Base-by-base conservation (phyloP, 2,888 invertebrate species). In the Agonopterix subpropinquella region DNA sequence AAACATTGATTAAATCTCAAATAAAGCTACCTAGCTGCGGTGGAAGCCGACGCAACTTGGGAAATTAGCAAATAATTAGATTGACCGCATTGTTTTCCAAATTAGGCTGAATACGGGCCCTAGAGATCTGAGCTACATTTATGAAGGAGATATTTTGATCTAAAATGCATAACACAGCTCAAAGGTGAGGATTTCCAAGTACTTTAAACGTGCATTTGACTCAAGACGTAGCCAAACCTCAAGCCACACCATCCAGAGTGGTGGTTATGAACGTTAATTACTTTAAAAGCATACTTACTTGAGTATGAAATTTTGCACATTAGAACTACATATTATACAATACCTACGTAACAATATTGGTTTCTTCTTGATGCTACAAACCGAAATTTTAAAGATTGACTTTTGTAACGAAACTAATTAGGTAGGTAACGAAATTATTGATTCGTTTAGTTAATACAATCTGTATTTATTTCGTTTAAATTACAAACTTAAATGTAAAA, bases 11-110 rank as follows among this genome's bases (percentile, higher is more conserved):
- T 46, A 43, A 47, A 43, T 28, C 13, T 13, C 35, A 57, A 55
- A 61, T 59, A 58, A 63, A 61, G 55, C 51, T 59, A 60, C 52
- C 60, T 57, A 28, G 28, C 28, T 28, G 28, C 28, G 28, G 28
- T 28, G 7, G 28, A 28, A 28, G 28, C 28, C n/a, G 51, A 49
- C 53, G 43, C 58, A 57, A 50, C 56, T 58, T 62, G 59, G 62
- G 59, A 67, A 67, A 67, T 66, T 60, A 58, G 52, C 53, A 61
- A 64, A 60, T 66, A 64, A 67, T 67, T 63, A 62, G 56, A 64
- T 58, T 54, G 52, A 63, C 63, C 57, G 58, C 66, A 64, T 59
- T 62, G 62, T 57, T 58, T 57, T 53, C 58, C 55, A 48, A 57
- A 65, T 61, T 62, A 36, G 13, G 41, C 44, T 44, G 13, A 46